Evolutionary conservation across 2,888 invertebrate species (phyloP), one percentile per base, ranked within the genome.

Genomic region (Caenorhabditis afra): DNA sequence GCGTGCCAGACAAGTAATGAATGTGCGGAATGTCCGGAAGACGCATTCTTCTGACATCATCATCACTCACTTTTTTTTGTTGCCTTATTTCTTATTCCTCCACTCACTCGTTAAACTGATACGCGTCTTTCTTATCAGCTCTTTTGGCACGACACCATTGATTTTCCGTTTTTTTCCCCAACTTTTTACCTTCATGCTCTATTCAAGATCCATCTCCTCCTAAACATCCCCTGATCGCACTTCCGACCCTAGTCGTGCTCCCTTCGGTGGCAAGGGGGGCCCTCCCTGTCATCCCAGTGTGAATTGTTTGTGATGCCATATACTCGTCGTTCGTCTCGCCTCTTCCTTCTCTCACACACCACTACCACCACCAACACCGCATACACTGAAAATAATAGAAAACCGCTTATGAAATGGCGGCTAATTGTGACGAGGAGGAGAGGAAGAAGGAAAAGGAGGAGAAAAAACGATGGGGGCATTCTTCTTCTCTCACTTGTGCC

Each of bases 351-450:
- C 53, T 67, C 45, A 29, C 29, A 29, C 29, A 29, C n/a, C n/a
- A n/a, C n/a, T n/a, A n/a, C n/a, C n/a, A n/a, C n/a, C n/a, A n/a
- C n/a, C n/a, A n/a, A n/a, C n/a, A n/a, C 7, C 57, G 55, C 50
- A 65, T 55, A 59, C 68, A 68, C 68, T 70, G 57, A 73, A 70
- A 71, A 71, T 71, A 70, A 61, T 70, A 61, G 53, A 61, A 70
- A 70, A 59, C 58, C 55, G 61, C 52, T 55, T 59, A 55, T 73
- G 64, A 73, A 73, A 73, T 73, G 64, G 57, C 64, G 64, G 73
- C 73, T 64, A 73, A 73, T 73, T 73, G 55, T 53, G 22, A 45
- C 45, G 29, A 52, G n/a, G n/a, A n/a, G n/a, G 20, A 52, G 22
- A 18, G 35, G 35, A 62, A 62, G 50, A 62, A 58, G 29, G 23